A percentile compares a stretch with the other conserved stretches of the same genome.
phyloP scores from a whole-genome alignment of 1,140 invertebrate species.

The Agrypnia vestita region DNA sequence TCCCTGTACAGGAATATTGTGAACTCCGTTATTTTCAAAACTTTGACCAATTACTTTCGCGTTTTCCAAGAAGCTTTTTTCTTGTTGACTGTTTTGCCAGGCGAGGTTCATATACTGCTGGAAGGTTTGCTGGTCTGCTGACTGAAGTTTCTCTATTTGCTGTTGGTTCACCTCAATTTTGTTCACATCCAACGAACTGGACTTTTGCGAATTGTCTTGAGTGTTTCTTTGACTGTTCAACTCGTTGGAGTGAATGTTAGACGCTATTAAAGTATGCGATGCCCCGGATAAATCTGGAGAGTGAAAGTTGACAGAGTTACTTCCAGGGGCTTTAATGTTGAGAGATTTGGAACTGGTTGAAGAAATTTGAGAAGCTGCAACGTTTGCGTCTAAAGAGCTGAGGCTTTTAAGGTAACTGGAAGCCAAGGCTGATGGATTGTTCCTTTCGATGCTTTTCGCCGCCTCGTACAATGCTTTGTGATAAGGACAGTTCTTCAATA shows the following conservation, averaged over 20 bases:
- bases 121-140: conserved; percentile 60
- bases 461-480: conserved; percentile 72
- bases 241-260: conserved; percentile 51
- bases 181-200: conserved; percentile 59
- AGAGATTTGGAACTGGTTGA: conserved; percentile 23
- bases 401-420: conserved; percentile 68
- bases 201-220: conserved; percentile 39
- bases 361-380: conserved; percentile 43
- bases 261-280: conserved; percentile 64
- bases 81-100: conserved; percentile 29
- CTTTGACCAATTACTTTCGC: conserved; percentile 62
- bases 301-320: conserved; percentile 64
- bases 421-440: conserved; percentile 65
- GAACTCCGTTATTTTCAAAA: conserved; percentile 55
- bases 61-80: conserved; percentile 59
- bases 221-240: conserved; percentile 60
- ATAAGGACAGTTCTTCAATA: conserved; percentile 72
- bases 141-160: conserved; percentile 64
- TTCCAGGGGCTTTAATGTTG: conserved; percentile 62
- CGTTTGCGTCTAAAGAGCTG: conserved; percentile 64
- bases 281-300: conserved; percentile 65
- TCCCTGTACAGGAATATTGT: conserved; percentile 78
- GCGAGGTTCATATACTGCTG: conserved; percentile 57
- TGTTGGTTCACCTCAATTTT: conserved; percentile 65
- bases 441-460: conserved; percentile 66